A percentile compares a stretch with the other conserved stretches of the same genome.
Conservation (phyloP, 2,888 invertebrate genomes). For the Tenodera sinensis region DNA sequence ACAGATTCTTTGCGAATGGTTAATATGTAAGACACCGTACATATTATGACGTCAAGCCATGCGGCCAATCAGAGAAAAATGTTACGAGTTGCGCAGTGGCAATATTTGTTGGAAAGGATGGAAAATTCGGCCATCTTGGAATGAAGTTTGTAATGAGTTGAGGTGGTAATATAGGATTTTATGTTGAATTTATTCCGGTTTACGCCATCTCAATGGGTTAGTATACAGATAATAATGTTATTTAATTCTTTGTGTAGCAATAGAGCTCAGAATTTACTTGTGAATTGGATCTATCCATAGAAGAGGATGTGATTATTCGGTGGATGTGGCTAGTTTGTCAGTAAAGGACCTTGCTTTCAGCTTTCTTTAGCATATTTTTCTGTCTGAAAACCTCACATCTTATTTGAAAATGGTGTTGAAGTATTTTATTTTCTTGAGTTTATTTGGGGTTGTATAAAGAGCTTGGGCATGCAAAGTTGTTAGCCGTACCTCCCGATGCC, state of each 20-base stretch:
- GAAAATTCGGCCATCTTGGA: constrained; percentile 40
- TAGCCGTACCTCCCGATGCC: background rate
- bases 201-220: constrained; percentile 35
- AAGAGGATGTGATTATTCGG: constrained; percentile 6
- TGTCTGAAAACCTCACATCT: background rate
- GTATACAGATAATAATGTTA: constrained; percentile 29
- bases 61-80: constrained; percentile 30
- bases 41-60: constrained; percentile 31
- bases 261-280: background rate
- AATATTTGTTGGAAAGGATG: constrained; percentile 37
- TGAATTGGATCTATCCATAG: background rate
- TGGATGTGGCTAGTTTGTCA: constrained; percentile 33
- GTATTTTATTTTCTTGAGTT: background rate
- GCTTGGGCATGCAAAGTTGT: background rate
- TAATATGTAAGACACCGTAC: constrained; percentile 12
- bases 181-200: constrained; percentile 33
- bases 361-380: background rate
- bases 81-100: constrained; percentile 38
- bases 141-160: constrained; percentile 36
- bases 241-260: background rate
- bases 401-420: background rate
- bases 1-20: constrained; percentile 3
- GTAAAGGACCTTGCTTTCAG: constrained; percentile 5
- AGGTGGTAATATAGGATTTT: constrained; percentile 34
- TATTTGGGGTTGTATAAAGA: background rate